Base-by-base conservation (phyloP, 2,797 vertebrate species). In the Pseudomugil tenellus region DNA sequence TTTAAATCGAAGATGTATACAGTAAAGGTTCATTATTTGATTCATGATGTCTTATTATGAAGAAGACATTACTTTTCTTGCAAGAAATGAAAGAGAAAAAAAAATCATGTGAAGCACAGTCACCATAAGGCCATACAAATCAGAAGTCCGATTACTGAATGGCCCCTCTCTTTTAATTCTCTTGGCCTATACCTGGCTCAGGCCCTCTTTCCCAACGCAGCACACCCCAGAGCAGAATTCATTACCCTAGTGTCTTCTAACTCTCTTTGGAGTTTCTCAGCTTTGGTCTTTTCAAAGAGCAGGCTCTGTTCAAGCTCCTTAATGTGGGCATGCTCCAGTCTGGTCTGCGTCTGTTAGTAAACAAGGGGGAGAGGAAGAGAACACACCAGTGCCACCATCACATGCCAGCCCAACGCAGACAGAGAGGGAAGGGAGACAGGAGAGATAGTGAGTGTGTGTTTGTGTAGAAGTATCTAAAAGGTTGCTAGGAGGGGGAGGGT, bases 311-410 rank as follows among this genome's bases (percentile, higher is more conserved):
- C 97, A 95, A 98, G 97, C 94, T 98, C 97, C 97, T 97, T 97
- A 96, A 97, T 97, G 95, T 96, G 97, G 96, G 92, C 97, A 97
- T 98, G 98, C 95, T 99, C 97, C 98, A 99, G 96, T 95, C 97
- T 98, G 96, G 96, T 98, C 97, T 98, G 98, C 97, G 97, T 98
- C 98, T 99, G 97, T 98, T 98, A 98, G 98, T 98, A 94, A 95
- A 97, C 95, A 97, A 92, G 95, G 96, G 76, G 96, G 93, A 98
- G 95, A 98, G 97, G 96, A 96, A 97, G 95, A 98, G 95, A 97
- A 98, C 95, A 98, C 96, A 96, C 97, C 96, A 96, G 97, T 97
- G 98, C 97, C 97, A 96, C 97, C 96, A 94, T 99, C 97, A 98
- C 97, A 96, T 96, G 97, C 98, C 96, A 97, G 97, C 96, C 95